Conservation (phyloP, 2,888 invertebrate species). For the Cephus pygmeus region DNA sequence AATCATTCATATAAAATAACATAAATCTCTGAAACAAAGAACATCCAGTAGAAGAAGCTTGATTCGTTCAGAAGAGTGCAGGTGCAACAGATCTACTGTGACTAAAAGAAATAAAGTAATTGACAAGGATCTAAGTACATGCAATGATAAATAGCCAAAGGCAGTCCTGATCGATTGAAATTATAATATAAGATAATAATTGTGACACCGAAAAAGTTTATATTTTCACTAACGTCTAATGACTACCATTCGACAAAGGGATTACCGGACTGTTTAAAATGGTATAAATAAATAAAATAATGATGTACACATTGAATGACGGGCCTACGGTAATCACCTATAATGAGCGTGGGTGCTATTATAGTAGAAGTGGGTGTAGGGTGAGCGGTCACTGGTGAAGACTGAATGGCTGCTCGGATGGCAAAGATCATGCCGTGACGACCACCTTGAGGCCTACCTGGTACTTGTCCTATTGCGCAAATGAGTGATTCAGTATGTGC, state of each 20-base stretch:
- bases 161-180: not conserved
- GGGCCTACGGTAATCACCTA: conserved; percentile 63
- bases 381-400: conserved; percentile 62
- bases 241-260: not conserved
- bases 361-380: conserved; percentile 63
- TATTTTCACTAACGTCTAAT: not conserved
- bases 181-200: not conserved
- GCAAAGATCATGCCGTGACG: conserved; percentile 76
- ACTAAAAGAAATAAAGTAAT: not conserved
- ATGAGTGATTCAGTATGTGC: conserved; percentile 31
- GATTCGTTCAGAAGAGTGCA: not conserved
- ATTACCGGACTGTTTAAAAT: not conserved
- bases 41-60: not conserved
- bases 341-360: conserved; percentile 64
- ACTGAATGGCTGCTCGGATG: conserved; percentile 66
- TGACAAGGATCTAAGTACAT: not conserved
- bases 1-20: too few species aligned
- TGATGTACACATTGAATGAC: conserved; percentile 42
- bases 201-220: too few species aligned
- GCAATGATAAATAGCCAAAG: not conserved
- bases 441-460: conserved; percentile 74
- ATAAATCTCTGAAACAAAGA: not conserved
- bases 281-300: conserved; percentile 20
- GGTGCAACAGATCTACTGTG: not conserved
- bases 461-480: conserved; percentile 71